Evolutionary conservation across 1,140 invertebrate species (phyloP).

Genomic region (Drosophila erecta): DNA sequence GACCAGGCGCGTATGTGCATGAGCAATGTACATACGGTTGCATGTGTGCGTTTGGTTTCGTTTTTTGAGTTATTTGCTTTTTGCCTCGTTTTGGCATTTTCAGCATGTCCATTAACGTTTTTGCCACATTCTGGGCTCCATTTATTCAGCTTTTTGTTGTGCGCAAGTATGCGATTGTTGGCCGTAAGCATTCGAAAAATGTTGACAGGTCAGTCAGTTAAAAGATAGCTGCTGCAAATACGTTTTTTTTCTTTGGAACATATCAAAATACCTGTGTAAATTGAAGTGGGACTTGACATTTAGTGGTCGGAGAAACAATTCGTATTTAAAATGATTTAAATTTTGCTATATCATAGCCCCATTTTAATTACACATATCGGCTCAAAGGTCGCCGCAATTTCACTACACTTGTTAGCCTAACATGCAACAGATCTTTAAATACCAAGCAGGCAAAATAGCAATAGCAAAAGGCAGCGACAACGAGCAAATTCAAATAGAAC

Average conservation of each 20-base stretch:
- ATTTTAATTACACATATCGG: slow-evolving; percentile 8
- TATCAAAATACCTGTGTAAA: neutral
- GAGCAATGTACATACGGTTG: neutral
- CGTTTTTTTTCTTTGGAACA: neutral
- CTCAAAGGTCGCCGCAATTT: slow-evolving; percentile 8
- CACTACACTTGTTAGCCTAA: slow-evolving; percentile 2
- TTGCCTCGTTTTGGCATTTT: slow-evolving; percentile 70
- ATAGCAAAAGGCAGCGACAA: slow-evolving; percentile 21
- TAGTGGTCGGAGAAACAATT: too few relatives aligned
- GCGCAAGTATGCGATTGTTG: slow-evolving; percentile 32
- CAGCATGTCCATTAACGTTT: slow-evolving; percentile 69
- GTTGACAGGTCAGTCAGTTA: slow-evolving; percentile 17
- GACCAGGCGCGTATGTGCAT: slow-evolving; percentile 4
- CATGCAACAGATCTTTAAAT: slow-evolving; percentile 43
- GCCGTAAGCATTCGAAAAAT: slow-evolving; percentile 24
- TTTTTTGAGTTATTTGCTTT: slow-evolving; percentile 62
- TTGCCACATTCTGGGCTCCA: slow-evolving; percentile 28
- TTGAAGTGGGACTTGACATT: neutral
- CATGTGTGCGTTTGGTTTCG: slow-evolving; percentile 18
- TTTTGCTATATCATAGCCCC: too few relatives aligned
- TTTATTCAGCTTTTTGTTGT: slow-evolving; percentile 26
- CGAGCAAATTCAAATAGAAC: slow-evolving; percentile 36
- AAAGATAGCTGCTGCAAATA: slow-evolving; percentile 4
- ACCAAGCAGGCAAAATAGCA: slow-evolving; percentile 17
- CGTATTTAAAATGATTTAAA: too few relatives aligned